A percentile compares a stretch with the other conserved stretches of the same genome.
phyloP scores from a whole-genome alignment of 2,888 invertebrate genomes.

The Lysandra bellargus region DNA sequence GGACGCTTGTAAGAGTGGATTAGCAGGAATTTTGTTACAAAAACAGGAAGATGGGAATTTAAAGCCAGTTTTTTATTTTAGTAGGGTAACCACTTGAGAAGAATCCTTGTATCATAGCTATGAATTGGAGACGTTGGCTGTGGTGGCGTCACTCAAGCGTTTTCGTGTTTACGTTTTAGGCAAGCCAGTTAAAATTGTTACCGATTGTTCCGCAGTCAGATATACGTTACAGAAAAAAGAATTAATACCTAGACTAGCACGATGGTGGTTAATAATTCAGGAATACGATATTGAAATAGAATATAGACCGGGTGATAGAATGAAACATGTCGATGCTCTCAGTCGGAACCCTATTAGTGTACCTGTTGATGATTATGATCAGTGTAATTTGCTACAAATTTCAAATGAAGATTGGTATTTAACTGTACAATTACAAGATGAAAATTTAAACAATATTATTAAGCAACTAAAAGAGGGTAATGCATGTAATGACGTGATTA shows the following conservation, averaged over 20 bases:
- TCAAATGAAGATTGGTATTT: too few relatives aligned
- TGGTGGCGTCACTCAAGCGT: conserved; percentile 26
- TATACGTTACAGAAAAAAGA: too few relatives aligned
- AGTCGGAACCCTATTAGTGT: too few relatives aligned
- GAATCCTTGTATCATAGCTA: not conserved
- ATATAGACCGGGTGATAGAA: too few relatives aligned
- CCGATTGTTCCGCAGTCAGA: conserved; percentile 32
- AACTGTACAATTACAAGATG: too few relatives aligned
- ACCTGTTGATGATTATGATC: too few relatives aligned
- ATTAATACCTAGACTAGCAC: too few relatives aligned
- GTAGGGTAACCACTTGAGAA: conserved; percentile 38
- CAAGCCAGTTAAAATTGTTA: conserved; percentile 31
- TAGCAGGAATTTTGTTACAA: conserved; percentile 47
- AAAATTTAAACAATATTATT: not conserved
- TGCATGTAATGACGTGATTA: not conserved
- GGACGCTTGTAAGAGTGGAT: conserved; percentile 45
- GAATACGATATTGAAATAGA: too few relatives aligned
- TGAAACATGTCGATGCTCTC: too few relatives aligned
- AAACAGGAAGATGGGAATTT: conserved; percentile 38
- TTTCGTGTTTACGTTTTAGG: conserved; percentile 31
- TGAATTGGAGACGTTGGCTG: conserved; percentile 32
- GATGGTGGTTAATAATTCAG: too few relatives aligned
- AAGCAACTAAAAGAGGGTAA: not conserved
- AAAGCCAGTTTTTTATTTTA: conserved; percentile 48
- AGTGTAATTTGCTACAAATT: too few relatives aligned